Base-by-base conservation (phyloP, 2,797 vertebrate genomes). In the Corythornis leucogaster region DNA sequence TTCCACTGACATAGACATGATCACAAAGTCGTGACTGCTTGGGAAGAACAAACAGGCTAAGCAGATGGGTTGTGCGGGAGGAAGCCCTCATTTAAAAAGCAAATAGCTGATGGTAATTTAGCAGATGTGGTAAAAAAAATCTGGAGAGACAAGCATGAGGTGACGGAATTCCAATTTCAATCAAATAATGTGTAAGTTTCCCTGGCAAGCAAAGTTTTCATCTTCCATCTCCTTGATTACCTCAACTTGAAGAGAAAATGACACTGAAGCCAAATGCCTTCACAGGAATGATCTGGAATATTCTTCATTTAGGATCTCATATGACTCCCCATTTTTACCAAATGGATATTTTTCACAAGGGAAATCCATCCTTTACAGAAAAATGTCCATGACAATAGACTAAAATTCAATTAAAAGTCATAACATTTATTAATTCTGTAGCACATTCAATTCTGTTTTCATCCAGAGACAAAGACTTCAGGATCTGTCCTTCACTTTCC, bases 11-110 rank as follows among this genome's bases (percentile, higher is more conserved):
- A 40, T n/a, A 74, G 64, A 89, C 4, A 0, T 45, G 84, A 48
- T 94, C 90, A 82, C 89, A 51, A 93, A 95, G 93, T 97, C 94
- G 87, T 97, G 97, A 97, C 96, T 96, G 96, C 96, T 96, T 11
- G 1, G 78, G 79, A 71, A 95, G 94, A 96, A 91, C 92, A 94
- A 97, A 90, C 95, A 97, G 95, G 74, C 43, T 82, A 97, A 97
- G 96, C 97, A 97, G 97, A 98, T 97, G 97, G 97, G 92, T 42
- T 92, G 80, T 78, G 92, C 42, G 54, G 91, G 95, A 94, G 94
- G 94, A 79, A 97, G 59, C 45, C 59, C 95, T 95, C 95, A 48
- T 94, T 73, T 93, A 53, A 96, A 96, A 96, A 75, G 8, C 96
- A 97, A 97, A 95, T 93, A 94, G 92, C 79, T 93, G 94, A 64